Evolutionary conservation across 2,113 vertebrate species (phyloP).

Genomic region (Bos javanicus): DNA sequence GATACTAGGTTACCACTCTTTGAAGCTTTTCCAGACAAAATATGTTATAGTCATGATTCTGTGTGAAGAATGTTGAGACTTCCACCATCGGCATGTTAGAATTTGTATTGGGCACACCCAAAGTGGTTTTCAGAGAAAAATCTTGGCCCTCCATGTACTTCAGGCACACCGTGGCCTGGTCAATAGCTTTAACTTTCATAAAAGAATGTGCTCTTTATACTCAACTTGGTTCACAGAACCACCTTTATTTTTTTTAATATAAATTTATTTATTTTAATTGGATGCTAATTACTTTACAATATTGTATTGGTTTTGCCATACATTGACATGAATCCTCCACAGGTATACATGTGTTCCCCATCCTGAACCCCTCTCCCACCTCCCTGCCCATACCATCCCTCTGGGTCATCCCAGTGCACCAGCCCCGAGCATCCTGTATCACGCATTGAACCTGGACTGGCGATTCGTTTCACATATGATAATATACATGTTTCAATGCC

Average conservation of each 20-base stretch:
- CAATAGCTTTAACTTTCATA: not conserved
- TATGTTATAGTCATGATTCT: not conserved
- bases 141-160: not conserved
- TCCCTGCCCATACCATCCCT: no score
- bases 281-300: not conserved
- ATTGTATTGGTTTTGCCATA: not conserved
- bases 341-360: no score
- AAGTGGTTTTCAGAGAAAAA: not conserved
- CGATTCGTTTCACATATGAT: no score
- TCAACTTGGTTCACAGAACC: not conserved
- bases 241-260: not conserved
- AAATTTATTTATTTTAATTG: not conserved
- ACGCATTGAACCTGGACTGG: no score
- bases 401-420: no score
- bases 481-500: no score
- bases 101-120: not conserved
- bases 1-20: slow-evolving; percentile 25
- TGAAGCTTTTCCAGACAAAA: slow-evolving; percentile 30
- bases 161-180: not conserved
- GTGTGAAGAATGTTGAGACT: not conserved
- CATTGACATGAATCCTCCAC: no score
- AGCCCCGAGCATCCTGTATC: no score
- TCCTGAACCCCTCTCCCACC: no score
- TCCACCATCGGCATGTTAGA: not conserved
- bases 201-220: not conserved